Base-by-base conservation (phyloP, 1,140 invertebrate genomes). In the Tetramorium alpestre region DNA sequence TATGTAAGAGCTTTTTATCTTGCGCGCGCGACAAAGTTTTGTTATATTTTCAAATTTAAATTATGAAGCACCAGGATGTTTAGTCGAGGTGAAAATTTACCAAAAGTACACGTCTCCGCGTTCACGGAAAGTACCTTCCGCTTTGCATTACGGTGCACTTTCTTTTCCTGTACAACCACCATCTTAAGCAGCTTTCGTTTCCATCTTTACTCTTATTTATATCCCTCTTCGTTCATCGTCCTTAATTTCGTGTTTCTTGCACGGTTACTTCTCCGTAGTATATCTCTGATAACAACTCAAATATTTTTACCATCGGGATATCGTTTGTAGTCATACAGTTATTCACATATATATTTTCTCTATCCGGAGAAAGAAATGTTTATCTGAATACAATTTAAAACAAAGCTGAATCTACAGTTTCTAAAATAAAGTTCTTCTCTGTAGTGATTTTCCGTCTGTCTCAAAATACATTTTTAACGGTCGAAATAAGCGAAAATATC, bases 61-160 rank as follows among this genome's bases (percentile, higher is more conserved):
- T 58, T 33, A 72, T n/a, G 6, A 70, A 81, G 33, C 62, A 49
- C 18, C 38, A 54, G 18, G 16, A 67, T 51, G n/a, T 44, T 80
- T 22, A 58, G n/a, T 41, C 5, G 13, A 28, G 28, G 33, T 67
- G 77, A 80, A 67, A 82, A 72, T 82, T 47, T 73, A 18, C 54
- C 67, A 44, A 56, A 69, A 69, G 28, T 81, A 16, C 6, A 16
- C 16, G 28, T 69, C 3, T 28, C 69, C 11, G 4, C 62, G 16
- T 80, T 28, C 25, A 56, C 18, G 1, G 41, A 22, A 70, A 82
- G 3, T 44, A 54, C 25, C 54, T 88, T 89, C 56, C 70, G 38
- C 51, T 60, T 54, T 25, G 60, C 62, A 80, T 58, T 72, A 58
- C 47, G 65, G n/a, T 67, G 73, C 33, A 47, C 22, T 44, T 65